phyloP scores from a whole-genome alignment of 2,888 invertebrate species.

The Cenopis cana region DNA sequence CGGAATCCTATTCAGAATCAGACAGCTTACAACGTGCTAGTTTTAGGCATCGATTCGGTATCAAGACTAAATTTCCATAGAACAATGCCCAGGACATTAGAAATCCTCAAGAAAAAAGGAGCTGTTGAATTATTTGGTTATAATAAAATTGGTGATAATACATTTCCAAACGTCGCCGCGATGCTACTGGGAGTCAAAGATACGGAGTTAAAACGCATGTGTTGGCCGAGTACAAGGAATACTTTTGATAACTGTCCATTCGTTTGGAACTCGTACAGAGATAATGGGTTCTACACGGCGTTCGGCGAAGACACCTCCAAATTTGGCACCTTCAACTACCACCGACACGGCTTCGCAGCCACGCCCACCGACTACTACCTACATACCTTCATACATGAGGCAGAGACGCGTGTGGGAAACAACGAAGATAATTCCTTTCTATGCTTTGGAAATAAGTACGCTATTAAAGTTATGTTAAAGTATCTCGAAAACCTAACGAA shows the following conservation, averaged over 20 bases:
- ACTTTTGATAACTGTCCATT: slow-evolving; percentile 92
- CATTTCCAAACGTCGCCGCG: slow-evolving; percentile 95
- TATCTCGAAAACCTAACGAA: slow-evolving; percentile 88
- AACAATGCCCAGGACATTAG: slow-evolving; percentile 90
- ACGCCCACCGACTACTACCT: slow-evolving; percentile 95
- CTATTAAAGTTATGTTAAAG: slow-evolving; percentile 89
- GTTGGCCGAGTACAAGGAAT: slow-evolving; percentile 85
- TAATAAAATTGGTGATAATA: slow-evolving; percentile 97
- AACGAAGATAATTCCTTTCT: slow-evolving; percentile 87
- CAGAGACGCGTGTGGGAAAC: slow-evolving; percentile 88
- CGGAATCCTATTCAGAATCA: slow-evolving; percentile 54
- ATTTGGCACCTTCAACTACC: slow-evolving; percentile 93
- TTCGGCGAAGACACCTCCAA: slow-evolving; percentile 93
- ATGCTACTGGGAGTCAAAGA: slow-evolving; percentile 90
- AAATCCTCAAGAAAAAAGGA: slow-evolving; percentile 85
- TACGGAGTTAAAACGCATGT: slow-evolving; percentile 86
- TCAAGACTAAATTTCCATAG: slow-evolving; percentile 94
- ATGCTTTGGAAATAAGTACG: slow-evolving; percentile 89
- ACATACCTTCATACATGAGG: slow-evolving; percentile 89
- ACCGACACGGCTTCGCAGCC: slow-evolving; percentile 90
- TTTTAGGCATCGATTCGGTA: slow-evolving; percentile 94
- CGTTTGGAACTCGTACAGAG: slow-evolving; percentile 92
- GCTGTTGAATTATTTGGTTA: slow-evolving; percentile 94
- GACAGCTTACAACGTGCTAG: slow-evolving; percentile 87
- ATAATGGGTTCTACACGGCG: slow-evolving; percentile 90